Evolutionary conservation across 2,888 invertebrate genomes (phyloP), one percentile per base, ranked within the genome.

Genomic region (Myopa tessellatipennis): DNA sequence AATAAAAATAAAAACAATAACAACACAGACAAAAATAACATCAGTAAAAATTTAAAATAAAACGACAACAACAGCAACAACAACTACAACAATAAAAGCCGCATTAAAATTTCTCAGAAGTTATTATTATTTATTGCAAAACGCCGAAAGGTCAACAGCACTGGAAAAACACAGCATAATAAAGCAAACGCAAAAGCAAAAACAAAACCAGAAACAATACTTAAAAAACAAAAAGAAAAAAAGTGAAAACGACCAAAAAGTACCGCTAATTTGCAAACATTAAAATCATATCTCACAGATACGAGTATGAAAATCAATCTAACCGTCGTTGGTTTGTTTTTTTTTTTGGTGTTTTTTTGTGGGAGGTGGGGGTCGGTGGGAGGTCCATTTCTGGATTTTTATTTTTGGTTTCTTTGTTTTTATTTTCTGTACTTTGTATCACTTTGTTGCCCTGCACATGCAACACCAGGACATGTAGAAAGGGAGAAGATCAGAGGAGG

Each of bases 211-310:
- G 5, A 58, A 60, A n/a, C n/a, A 36, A 58, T 12, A n/a, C 3
- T 52, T 12, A 52, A 52, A 12, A 8, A 52, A 52, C 1, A 52
- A 52, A 52, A 52, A 1, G 14, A 52, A 8, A 52, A 52, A 12
- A 71, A 36, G 34, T 55, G n/a, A 8, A 52, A 52, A 50, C n/a
- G 26, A 26, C 26, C 6, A 16, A 50, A 72, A 72, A 72, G 61
- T 38, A 26, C 67, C 65, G 74, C 65, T 74, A 74, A 74, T 74
- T 74, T 74, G 67, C 74, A 45, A 67, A 65, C 74, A 65, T 74
- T 74, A 74, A 74, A 74, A 74, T 65, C 18, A 67, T 74, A 36
- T 65, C 67, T 74, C 45, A 74, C 65, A 52, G 74, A 67, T 74
- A 50, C 67, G 36, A 65, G 52, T 74, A 74, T 50, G 55, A 74